These are phyloP conservation scores for Upupa epops DNA, from an alignment of 2,113 vertebrate species.

Conservation along the genomic window DNA sequence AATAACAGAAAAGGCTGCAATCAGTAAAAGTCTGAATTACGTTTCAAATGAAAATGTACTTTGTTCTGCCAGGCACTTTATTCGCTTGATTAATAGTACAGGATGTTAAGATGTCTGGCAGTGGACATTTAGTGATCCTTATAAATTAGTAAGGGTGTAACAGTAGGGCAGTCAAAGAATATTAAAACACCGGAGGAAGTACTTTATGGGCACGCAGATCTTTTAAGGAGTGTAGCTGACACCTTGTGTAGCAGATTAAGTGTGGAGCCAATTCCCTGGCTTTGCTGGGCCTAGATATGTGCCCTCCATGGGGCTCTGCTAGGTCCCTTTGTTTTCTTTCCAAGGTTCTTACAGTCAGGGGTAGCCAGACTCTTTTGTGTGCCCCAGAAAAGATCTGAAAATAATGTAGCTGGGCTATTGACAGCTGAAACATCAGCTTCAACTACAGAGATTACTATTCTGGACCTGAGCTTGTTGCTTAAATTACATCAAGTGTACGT, in stretches of 20 bases:
- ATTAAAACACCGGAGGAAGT: not conserved
- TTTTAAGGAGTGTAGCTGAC: not conserved
- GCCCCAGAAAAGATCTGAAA: not conserved
- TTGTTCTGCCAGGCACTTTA: not conserved
- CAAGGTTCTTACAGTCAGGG: not conserved
- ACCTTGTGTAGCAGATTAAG: not conserved
- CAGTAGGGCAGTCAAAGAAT: not conserved
- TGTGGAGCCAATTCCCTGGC: not conserved
- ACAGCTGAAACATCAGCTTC: not conserved
- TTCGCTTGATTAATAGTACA: not conserved
- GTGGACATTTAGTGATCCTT: not conserved
- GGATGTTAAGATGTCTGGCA: not conserved
- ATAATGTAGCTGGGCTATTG: not conserved
- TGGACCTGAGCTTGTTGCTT: not conserved
- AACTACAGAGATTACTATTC: not conserved
- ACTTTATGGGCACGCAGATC: not conserved
- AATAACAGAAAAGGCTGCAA: not conserved
- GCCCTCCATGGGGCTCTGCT: not conserved
- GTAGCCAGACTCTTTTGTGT: not conserved
- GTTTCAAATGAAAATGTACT: not conserved
- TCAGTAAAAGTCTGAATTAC: not conserved
- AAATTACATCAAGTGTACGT: not conserved
- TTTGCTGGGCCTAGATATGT: not conserved
- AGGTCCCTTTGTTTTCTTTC: not conserved
- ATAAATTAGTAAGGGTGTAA: not conserved